phyloP scores from a whole-genome alignment of 53 echinoderm and acorn worm genomes.

The Echinometra lucunter region DNA sequence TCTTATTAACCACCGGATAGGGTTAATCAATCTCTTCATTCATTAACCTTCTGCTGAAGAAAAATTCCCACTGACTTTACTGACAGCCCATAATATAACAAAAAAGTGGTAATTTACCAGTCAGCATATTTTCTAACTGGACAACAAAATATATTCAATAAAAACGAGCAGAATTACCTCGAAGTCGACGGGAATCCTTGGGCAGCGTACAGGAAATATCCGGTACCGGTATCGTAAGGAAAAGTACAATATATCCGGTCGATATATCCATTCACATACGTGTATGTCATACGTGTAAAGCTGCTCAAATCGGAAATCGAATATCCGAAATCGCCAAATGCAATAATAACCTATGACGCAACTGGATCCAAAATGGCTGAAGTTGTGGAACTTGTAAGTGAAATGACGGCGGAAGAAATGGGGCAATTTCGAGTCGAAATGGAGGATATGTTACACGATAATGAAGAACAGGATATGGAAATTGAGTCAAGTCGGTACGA shows the following conservation, averaged over 20 bases:
- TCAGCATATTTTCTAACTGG: no score
- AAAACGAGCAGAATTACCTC: no score
- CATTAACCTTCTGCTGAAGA: no score
- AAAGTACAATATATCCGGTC: neutral
- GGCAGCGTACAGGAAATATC: no score
- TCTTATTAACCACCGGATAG: no score
- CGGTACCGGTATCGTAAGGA: neutral
- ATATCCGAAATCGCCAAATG: neutral
- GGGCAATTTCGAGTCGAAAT: constrained; percentile 64
- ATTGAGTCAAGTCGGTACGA: constrained; percentile 66
- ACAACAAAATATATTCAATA: no score
- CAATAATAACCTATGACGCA: neutral
- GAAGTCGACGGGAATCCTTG: no score
- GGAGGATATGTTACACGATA: constrained; percentile 67
- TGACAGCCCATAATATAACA: no score
- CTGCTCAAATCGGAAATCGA: constrained; percentile 1
- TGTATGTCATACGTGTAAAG: neutral
- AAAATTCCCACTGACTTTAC: no score
- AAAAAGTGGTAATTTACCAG: no score
- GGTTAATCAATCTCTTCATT: no score
- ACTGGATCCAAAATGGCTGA: constrained; percentile 57
- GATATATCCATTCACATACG: neutral
- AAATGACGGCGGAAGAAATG: constrained; percentile 69
- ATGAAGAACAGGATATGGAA: constrained; percentile 75
- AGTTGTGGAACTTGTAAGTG: constrained; percentile 56